A percentile compares a stretch with the other conserved stretches of the same genome.
These are phyloP conservation scores for Agonopterix alstromeriana DNA, from an alignment of 2,888 invertebrate species.

Conservation along the genomic window DNA sequence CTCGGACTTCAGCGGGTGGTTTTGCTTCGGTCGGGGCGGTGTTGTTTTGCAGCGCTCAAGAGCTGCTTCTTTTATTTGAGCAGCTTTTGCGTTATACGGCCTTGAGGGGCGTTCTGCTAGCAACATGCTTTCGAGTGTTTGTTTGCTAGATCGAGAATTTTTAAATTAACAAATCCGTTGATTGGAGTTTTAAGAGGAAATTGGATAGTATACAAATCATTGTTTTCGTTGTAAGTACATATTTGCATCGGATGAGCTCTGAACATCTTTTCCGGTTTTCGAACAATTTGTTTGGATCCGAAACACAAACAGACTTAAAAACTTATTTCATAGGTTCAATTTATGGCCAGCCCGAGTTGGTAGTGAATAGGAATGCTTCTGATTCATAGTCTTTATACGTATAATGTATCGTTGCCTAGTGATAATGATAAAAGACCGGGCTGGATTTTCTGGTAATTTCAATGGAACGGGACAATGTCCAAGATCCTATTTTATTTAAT, in stretches of 20 bases:
- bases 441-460: too few species aligned
- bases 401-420: too few species aligned
- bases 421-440: too few species aligned
- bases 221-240: conserved; percentile 4
- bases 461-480: too few species aligned
- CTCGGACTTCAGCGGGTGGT: conserved; percentile 74
- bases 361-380: too few species aligned
- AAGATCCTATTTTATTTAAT: too few species aligned
- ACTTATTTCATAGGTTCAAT: too few species aligned
- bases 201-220: conserved; percentile 11
- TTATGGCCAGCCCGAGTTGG: too few species aligned
- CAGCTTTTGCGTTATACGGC: conserved; percentile 67
- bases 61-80: conserved; percentile 74
- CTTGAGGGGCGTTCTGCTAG: conserved; percentile 65
- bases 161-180: conserved; percentile 64
- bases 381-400: too few species aligned
- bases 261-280: too few species aligned
- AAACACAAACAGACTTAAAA: too few species aligned
- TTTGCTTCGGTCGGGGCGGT: conserved; percentile 71
- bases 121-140: conserved; percentile 67
- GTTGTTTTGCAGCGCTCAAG: conserved; percentile 76
- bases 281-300: too few species aligned
- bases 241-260: not conserved
- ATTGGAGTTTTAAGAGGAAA: conserved; percentile 34
- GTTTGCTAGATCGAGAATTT: conserved; percentile 68